phyloP scores from a whole-genome alignment of 2,888 invertebrate genomes.

The Hanleya hanleyi region DNA sequence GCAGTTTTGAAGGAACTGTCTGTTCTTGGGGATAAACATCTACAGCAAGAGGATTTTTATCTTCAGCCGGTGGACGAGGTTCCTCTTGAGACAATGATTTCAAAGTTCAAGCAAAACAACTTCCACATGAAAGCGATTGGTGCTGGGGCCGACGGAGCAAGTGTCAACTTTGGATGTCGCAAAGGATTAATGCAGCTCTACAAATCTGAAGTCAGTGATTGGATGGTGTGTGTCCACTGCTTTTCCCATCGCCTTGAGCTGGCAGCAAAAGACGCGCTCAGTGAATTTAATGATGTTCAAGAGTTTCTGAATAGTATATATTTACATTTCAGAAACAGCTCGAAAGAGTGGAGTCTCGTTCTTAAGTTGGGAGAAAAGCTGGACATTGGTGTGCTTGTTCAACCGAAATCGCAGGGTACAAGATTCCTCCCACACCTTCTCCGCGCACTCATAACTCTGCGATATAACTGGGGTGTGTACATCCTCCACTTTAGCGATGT shows the following conservation, averaged over 20 bases:
- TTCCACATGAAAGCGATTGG: not conserved
- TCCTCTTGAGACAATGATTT: not conserved
- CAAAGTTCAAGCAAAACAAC: not conserved
- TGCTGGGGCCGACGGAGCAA: not conserved
- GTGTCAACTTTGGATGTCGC: not conserved
- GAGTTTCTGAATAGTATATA: not conserved
- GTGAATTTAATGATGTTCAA: not conserved
- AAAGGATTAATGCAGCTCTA: not conserved
- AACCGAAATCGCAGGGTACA: not conserved
- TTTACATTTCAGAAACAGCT: conserved; percentile 2
- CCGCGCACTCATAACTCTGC: not conserved
- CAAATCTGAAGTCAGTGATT: not conserved
- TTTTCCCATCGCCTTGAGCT: not conserved
- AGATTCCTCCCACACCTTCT: not conserved
- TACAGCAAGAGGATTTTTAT: not conserved
- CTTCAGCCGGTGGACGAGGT: not conserved
- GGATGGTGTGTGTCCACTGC: not conserved
- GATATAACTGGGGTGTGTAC: not conserved
- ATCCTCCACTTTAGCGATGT: not conserved
- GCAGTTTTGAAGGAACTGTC: not conserved
- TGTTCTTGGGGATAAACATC: not conserved
- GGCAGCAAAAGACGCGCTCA: not conserved
- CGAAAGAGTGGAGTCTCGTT: not conserved
- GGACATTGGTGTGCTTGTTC: not conserved
- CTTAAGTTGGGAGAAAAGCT: not conserved